Evolutionary conservation across 2,113 vertebrate species (phyloP).

Genomic region (Thalassoma bifasciatum): DNA sequence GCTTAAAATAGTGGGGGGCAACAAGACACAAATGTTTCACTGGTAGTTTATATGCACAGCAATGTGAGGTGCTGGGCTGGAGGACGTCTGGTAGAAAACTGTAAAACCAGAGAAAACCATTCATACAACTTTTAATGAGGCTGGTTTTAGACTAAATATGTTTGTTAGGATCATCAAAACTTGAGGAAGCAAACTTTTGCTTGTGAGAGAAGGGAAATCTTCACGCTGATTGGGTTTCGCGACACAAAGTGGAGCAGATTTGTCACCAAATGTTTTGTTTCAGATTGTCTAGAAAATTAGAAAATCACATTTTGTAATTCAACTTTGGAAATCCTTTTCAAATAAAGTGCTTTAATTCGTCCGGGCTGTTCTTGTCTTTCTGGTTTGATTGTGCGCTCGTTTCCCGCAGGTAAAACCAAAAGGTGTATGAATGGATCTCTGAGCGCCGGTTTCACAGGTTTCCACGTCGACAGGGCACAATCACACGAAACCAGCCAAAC

Average conservation of each 20-base stretch:
- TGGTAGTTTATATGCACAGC: constrained; percentile 74
- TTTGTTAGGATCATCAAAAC: neutral
- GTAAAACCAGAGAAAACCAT: constrained; percentile 41
- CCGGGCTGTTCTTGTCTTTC: too few relatives aligned
- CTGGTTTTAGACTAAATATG: neutral
- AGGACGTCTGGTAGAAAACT: constrained; percentile 52
- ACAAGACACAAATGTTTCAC: constrained; percentile 78
- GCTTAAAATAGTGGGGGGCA: constrained; percentile 73
- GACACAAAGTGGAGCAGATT: too few relatives aligned
- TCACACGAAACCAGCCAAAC: constrained; percentile 68
- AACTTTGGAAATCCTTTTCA: neutral
- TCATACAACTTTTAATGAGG: constrained; percentile 33
- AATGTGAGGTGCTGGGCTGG: constrained; percentile 67
- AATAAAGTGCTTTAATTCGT: neutral
- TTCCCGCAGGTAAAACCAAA: neutral
- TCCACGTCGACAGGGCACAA: constrained; percentile 59
- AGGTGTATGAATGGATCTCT: constrained; percentile 38
- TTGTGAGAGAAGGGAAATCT: too few relatives aligned
- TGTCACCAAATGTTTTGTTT: neutral
- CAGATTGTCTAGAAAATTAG: neutral
- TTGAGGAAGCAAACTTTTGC: too few relatives aligned
- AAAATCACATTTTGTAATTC: too few relatives aligned
- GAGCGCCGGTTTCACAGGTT: constrained; percentile 34
- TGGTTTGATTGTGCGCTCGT: neutral
- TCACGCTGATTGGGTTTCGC: too few relatives aligned